phyloP scores from a whole-genome alignment of 2,888 invertebrate genomes.

The Apocheima hispidaria region DNA sequence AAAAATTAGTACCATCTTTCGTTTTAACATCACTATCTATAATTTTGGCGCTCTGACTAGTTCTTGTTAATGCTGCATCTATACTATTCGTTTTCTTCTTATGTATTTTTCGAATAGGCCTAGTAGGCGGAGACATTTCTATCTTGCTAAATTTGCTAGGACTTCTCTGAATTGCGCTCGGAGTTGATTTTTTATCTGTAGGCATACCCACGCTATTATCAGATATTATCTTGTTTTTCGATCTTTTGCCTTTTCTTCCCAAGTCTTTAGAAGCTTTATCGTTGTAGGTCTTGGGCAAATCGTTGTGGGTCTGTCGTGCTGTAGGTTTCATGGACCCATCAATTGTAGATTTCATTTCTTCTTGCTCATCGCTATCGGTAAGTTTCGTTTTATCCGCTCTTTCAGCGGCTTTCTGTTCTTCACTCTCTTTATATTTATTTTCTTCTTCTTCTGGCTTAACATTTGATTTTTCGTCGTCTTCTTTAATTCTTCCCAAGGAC shows the following conservation, averaged over 20 bases:
- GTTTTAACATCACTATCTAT: conserved; percentile 2
- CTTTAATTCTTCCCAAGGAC: conserved; percentile 70
- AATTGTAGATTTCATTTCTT: conserved; percentile 1
- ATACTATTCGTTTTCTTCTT: conserved; percentile 11
- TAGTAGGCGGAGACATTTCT: background rate
- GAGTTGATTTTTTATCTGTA: background rate
- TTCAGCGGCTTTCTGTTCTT: background rate
- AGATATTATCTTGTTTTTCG: background rate
- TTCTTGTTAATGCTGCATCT: conserved; percentile 4
- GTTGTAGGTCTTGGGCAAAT: too few relatives aligned
- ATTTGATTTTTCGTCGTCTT: conserved; percentile 60
- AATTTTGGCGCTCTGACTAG: conserved; percentile 29
- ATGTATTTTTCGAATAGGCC: background rate
- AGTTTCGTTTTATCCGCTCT: background rate
- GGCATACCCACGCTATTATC: background rate
- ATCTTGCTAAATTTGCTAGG: background rate
- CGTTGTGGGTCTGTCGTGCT: too few relatives aligned
- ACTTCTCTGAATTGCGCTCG: background rate
- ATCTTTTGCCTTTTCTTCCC: background rate
- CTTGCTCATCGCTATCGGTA: background rate
- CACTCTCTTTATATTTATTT: background rate
- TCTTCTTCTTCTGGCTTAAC: conserved; percentile 20
- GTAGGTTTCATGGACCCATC: conserved; percentile 11
- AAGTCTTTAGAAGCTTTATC: background rate
- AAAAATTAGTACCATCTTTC: background rate